Base-by-base conservation (phyloP, 2,797 vertebrate genomes). In the Characodon lateralis region DNA sequence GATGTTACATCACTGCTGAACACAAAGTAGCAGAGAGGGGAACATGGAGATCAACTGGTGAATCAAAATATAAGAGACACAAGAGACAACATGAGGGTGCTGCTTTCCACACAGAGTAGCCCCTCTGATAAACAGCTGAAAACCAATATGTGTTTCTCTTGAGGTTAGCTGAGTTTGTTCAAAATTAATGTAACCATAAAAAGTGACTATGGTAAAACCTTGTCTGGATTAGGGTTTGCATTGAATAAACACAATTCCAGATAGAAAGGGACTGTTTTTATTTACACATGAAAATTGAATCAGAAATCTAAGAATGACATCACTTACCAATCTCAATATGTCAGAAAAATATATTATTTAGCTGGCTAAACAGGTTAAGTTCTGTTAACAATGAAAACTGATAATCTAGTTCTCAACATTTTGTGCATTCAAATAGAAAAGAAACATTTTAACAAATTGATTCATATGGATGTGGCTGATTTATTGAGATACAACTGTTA, bases 1-100 rank as follows among this genome's bases (percentile, higher is more conserved):
- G 87, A 87, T 80, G 90, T 95, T 94, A 91, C 93, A 89, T 95
- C 92, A 94, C 78, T 18, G 48, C 48, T 55, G 53, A 78, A 72
- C 83, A 82, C 70, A 6, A 85, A 66, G 66, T 72, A 22, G 73
- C 71, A 76, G 75, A 51, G 39, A 66, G 28, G 56, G 28, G 39
- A 8, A n/a, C 0, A 8, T 65, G 72, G 14, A 14, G 46, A 55
- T 50, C 46, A 68, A 43, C 50, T 26, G 16, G 8, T 59, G 20
- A 51, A 72, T 75, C 41, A 53, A 56, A 82, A 65, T 71, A n/a
- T n/a, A 43, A 68, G 24, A 16, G 53, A 79, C 0, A 69, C 3
- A 35, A 35, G 31, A 35, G 31, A 28, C n/a, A 50, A 72, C 59
- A 31, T 31, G 51, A 35, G 24, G 22, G 5, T 2, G 5, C 10